These are phyloP conservation scores for Oligia strigilis DNA, from an alignment of 2,888 invertebrate genomes.

Conservation along the genomic window DNA sequence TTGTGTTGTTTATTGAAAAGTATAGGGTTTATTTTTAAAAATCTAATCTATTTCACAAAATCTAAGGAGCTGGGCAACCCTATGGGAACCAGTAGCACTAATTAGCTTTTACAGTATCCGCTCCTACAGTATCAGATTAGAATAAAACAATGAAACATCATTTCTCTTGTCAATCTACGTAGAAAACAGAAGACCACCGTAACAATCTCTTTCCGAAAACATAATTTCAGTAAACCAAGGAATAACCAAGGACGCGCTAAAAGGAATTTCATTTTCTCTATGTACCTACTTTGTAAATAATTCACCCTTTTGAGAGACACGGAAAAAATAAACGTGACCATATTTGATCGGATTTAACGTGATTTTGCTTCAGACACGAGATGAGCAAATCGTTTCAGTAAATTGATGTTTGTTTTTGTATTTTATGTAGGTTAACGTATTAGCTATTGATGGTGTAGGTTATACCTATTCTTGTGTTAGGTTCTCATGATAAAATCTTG, in stretches of 20 bases:
- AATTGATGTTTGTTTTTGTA: conserved; percentile 18
- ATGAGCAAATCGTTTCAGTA: conserved; percentile 17
- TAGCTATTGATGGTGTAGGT: background rate
- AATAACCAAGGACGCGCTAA: conserved; percentile 45
- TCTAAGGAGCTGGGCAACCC: too few relatives aligned
- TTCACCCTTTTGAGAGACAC: conserved; percentile 23
- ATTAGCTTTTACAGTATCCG: background rate
- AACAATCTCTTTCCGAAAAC: background rate
- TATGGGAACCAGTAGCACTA: background rate
- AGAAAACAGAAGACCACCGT: background rate
- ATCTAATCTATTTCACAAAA: background rate
- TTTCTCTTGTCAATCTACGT: background rate
- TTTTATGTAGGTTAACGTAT: background rate
- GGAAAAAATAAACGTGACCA: conserved; percentile 37
- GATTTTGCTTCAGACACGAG: conserved; percentile 4
- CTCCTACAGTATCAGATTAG: background rate
- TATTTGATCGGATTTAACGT: conserved; percentile 40
- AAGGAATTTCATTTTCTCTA: conserved; percentile 39
- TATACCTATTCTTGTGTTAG: too few relatives aligned
- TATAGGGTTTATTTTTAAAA: too few relatives aligned
- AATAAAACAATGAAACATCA: background rate
- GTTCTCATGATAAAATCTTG: background rate
- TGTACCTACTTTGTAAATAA: conserved; percentile 46
- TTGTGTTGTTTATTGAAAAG: too few relatives aligned
- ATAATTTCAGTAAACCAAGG: conserved; percentile 31